phyloP scores from a whole-genome alignment of 2,797 vertebrate genomes.

The Garrulus glandarius region DNA sequence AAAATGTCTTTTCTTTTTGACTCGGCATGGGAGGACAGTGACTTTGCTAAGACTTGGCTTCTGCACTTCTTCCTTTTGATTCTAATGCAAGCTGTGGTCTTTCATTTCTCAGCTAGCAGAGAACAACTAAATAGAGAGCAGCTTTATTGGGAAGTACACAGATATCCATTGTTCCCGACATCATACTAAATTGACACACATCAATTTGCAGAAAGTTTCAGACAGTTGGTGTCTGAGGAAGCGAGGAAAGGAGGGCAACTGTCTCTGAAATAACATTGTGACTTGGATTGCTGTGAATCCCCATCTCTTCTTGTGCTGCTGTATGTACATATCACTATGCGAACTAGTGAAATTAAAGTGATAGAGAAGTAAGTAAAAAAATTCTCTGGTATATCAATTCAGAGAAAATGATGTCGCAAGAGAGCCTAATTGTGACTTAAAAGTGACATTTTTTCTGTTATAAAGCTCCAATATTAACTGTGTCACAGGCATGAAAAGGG shows the following conservation, averaged over 20 bases:
- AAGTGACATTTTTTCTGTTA: neutral
- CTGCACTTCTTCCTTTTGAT: neutral
- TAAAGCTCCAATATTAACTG: neutral
- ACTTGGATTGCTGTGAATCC: neutral
- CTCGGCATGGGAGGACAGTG: neutral
- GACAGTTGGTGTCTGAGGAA: neutral
- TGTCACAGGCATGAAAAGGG: neutral
- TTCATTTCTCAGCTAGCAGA: neutral
- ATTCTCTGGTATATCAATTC: neutral
- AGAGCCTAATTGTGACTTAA: neutral
- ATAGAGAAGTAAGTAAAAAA: neutral
- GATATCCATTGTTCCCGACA: neutral
- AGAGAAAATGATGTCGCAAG: neutral
- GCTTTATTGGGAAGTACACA: neutral
- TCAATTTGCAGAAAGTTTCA: neutral
- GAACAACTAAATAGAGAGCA: neutral
- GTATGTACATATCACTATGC: neutral
- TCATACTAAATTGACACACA: neutral
- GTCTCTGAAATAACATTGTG: neutral
- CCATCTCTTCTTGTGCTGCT: neutral
- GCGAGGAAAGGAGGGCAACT: neutral
- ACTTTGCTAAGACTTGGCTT: conserved; percentile 16
- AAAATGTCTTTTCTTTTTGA: neutral
- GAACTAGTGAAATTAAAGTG: neutral
- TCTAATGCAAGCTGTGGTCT: neutral